Base-by-base conservation (phyloP, 1,140 invertebrate genomes). In the Eubasilissa regina region DNA sequence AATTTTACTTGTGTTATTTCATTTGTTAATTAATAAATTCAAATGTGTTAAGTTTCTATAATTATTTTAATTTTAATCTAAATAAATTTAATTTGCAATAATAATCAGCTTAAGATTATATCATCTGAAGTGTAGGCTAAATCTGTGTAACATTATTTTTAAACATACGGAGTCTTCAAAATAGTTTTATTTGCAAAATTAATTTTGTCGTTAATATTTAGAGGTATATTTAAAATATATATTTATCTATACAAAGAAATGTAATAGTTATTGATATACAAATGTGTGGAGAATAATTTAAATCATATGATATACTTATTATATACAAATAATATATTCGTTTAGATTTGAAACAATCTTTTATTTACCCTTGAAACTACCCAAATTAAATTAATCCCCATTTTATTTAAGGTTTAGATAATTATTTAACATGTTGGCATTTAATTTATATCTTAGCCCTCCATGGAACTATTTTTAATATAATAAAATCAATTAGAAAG, bases 261-360 rank as follows among this genome's bases (percentile, higher is more conserved):
- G 64, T 72, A 58, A 79, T 43, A 76, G 73, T 75, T 80, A 80
- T 80, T 80, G 75, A 75, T 80, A 80, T 80, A 80, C 74, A 80
- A 64, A 51, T 44, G 73, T 76, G 78, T 80, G 78, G 44, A 80
- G 70, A 80, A 48, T 80, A 80, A 80, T 80, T 80, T 70, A 76
- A 75, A 73, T 73, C 51, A 19, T 80, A 80, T 80, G 75, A 80
- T 80, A 80, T 80, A 76, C 78, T 75, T 76, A 75, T 75, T 79
- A 79, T 53, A 79, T 64, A 75, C 19, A 80, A 75, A 80, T 35
- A 35, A 35, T 80, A 80, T 80, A 80, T 80, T 70, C 74, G 64
- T 80, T 80, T 80, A 80, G 78, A 80, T 80, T 80, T 75, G 74
- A 80, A 55, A 47, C 35, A 15, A n/a, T 76, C 13, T 80, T 76